These are phyloP conservation scores for Drosophila punjabiensis DNA, from an alignment of 1,140 invertebrate genomes.

Conservation along the genomic window DNA sequence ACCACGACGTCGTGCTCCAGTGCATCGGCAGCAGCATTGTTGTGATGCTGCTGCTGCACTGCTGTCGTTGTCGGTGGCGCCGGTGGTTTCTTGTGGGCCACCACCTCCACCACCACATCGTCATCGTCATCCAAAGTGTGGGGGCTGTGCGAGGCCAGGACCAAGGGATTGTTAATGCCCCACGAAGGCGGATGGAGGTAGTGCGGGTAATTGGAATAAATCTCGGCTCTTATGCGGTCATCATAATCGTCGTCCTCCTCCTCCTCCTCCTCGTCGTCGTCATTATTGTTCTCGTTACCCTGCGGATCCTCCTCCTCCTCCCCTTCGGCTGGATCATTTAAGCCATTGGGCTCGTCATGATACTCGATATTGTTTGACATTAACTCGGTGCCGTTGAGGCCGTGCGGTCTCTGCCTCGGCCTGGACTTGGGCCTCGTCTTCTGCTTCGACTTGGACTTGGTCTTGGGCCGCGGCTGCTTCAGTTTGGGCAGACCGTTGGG, in stretches of 20 bases:
- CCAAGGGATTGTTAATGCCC: slow-evolving; percentile 81
- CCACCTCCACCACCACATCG: slow-evolving; percentile 70
- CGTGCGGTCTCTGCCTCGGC: slow-evolving; percentile 25
- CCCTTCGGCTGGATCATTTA: slow-evolving; percentile 24
- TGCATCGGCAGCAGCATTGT: slow-evolving; percentile 25
- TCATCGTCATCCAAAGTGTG: slow-evolving; percentile 78
- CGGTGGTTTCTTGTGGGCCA: slow-evolving; percentile 21
- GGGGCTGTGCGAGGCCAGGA: slow-evolving; percentile 81
- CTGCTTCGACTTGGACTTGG: slow-evolving; percentile 52
- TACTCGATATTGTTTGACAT: slow-evolving; percentile 77
- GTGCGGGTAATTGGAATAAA: slow-evolving; percentile 84
- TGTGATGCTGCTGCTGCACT: slow-evolving; percentile 25
- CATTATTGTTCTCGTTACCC: background rate
- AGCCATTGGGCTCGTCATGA: slow-evolving; percentile 64
- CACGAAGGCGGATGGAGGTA: slow-evolving; percentile 82
- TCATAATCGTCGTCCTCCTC: slow-evolving; percentile 80
- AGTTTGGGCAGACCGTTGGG: slow-evolving; percentile 79
- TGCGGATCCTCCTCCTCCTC: slow-evolving; percentile 17
- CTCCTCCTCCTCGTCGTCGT: slow-evolving; percentile 53
- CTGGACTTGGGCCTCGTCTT: slow-evolving; percentile 38
- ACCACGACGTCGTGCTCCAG: slow-evolving; percentile 74
- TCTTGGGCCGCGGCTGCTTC: slow-evolving; percentile 66
- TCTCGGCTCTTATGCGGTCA: slow-evolving; percentile 83
- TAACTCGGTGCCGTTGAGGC: slow-evolving; percentile 63
- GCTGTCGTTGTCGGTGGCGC: slow-evolving; percentile 13